These are phyloP conservation scores for Clepsis dumicolana DNA, from an alignment of 2,888 invertebrate genomes.

Conservation along the genomic window DNA sequence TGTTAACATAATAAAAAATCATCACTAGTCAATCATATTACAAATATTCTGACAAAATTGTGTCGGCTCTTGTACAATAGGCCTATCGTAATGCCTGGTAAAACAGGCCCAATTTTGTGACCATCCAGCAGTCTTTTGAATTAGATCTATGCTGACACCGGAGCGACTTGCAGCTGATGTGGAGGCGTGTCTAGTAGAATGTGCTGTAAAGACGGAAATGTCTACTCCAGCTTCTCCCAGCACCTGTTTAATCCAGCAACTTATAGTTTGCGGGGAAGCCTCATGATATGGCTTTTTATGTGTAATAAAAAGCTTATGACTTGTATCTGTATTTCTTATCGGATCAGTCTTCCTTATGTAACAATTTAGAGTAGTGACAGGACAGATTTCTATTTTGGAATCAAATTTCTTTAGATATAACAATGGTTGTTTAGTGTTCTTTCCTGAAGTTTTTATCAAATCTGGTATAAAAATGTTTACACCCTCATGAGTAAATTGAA, in stretches of 20 bases:
- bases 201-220: constrained; percentile 17
- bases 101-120: constrained; percentile 21
- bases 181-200: constrained; percentile 37
- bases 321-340: neutral
- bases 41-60: too few relatives aligned
- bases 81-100: constrained; percentile 17
- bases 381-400: neutral
- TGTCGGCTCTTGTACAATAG: too few relatives aligned
- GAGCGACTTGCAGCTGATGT: constrained; percentile 25
- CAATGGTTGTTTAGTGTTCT: neutral
- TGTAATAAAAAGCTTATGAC: neutral
- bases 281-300: constrained; percentile 8
- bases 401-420: neutral
- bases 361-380: neutral
- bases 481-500: neutral
- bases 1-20: too few relatives aligned
- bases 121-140: constrained; percentile 39
- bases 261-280: constrained; percentile 8
- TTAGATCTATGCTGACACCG: constrained; percentile 25
- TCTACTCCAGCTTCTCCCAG: constrained; percentile 13
- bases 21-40: too few relatives aligned
- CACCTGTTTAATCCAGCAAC: constrained; percentile 17
- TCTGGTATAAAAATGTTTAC: constrained; percentile 11
- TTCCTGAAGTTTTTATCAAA: constrained; percentile 12
- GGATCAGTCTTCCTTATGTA: neutral